phyloP scores from a whole-genome alignment of 2,113 vertebrate genomes.

The Pluvianellus socialis region DNA sequence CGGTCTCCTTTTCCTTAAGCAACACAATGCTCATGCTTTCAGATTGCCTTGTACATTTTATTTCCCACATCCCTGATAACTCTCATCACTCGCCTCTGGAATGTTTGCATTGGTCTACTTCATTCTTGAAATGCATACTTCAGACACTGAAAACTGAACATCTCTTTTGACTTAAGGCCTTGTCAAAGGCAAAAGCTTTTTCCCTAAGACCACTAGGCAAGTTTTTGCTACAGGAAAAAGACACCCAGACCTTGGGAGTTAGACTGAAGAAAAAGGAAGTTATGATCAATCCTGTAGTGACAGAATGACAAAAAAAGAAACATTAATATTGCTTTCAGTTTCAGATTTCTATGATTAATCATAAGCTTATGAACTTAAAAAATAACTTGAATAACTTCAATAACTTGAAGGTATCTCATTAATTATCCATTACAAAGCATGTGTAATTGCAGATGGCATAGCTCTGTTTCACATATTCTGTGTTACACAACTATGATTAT shows the following conservation, averaged over 20 bases:
- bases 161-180: background rate
- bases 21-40: background rate
- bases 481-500: background rate
- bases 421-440: background rate
- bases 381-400: background rate
- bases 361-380: background rate
- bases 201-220: background rate
- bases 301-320: background rate
- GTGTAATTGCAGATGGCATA: background rate
- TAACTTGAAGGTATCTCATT: background rate
- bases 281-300: background rate
- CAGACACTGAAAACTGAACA: background rate
- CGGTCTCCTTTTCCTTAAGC: background rate
- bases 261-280: background rate
- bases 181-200: background rate
- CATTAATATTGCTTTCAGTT: background rate
- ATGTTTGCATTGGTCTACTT: background rate
- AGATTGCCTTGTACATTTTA: background rate
- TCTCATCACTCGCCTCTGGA: background rate
- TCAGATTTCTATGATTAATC: background rate
- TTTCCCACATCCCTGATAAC: background rate
- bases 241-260: background rate
- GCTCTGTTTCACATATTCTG: background rate
- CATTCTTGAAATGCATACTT: background rate
- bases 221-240: background rate